Evolutionary conservation across 2,888 invertebrate genomes (phyloP), one percentile per base, ranked within the genome.

Genomic region (Thelaira solivaga): DNA sequence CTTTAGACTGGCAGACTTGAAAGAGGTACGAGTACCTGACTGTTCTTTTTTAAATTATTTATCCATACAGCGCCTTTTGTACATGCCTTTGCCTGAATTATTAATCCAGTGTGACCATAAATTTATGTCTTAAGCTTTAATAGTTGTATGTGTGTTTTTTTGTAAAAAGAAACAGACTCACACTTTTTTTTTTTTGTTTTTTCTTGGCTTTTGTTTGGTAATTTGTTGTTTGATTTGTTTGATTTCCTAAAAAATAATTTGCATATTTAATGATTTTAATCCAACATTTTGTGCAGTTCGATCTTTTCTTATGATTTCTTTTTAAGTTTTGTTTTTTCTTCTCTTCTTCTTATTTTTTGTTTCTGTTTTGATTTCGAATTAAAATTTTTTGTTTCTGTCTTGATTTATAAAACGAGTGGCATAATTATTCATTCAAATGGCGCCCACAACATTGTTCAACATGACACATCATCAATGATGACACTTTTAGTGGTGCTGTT

Each of bases 401-500:
- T 78, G 78, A 78, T 74, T 78, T 78, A 78, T 78, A 71, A 65
- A 75, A 61, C 53, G 39, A 71, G 4, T 69, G 55, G 69, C 67
- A 78, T 78, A 77, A 77, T 80, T 78, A 77, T 80, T 78, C 76
- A 80, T 81, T 80, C 73, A 76, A 80, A 80, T 78, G 81, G 81
- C 81, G 80, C 81, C 81, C 75, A 67, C 78, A 57, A 67, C 55
- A 76, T 76, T 81, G 81, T 81, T 76, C 69, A 75, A 81, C 81
- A 81, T 81, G 81, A 81, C 81, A 81, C 81, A 81, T 79, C 73
- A 80, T 74, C 81, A 81, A 76, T 74, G 80, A 75, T 78, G 78
- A 78, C 78, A 78, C 78, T 78, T 78, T 76, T 76, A 71, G 51
- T 71, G 62, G 62, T 72, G 55, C 62, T 68, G 29, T 26, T 59